Base-by-base conservation (phyloP, 2,888 invertebrate species). In the Drosophila austrosaltans region DNA sequence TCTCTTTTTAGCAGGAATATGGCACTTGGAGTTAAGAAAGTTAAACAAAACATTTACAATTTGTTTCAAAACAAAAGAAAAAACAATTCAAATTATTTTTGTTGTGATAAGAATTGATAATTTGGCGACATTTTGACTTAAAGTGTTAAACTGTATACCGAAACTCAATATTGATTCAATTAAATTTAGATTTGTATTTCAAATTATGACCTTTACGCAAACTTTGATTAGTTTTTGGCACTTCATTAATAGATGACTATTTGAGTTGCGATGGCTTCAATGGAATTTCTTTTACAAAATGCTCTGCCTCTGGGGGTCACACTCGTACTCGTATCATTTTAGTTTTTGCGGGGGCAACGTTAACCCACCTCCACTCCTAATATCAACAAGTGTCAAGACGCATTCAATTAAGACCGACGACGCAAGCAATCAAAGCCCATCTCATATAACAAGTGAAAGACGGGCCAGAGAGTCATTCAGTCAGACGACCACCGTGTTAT, bases 381-480 rank as follows among this genome's bases (percentile, higher is more conserved):
- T 30, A 56, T 54, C 70, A 71, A 69, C 85, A 83, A 83, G 83
- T 87, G 83, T 85, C 85, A 80, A 79, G 68, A 72, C 48, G 66
- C 76, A 69, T 76, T 82, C 68, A 87, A 83, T 82, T 82, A 78
- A 81, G 69, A 63, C 79, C 76, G 69, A 62, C 77, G 66, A 62
- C 77, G 66, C 78, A 53, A 81, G 84, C 77, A 86, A 84, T 84
- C 82, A 82, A 85, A 80, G 82, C 75, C 59, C 25, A 44, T 57
- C 48, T 57, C 48, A 44, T 63, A 53, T 44, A 68, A 63, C 20
- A 58, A 60, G 36, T 63, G 42, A 32, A 22, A 77, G 76, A 82
- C 80, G 48, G 10, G 36, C 22, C 10, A 25, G 25, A 48, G 48
- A 48, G 48, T 12, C 22, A 36, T 0, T 16, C 16, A 16, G 16